Conservation (phyloP, 1,140 invertebrate species). For the Aphelenchoides besseyi region DNA sequence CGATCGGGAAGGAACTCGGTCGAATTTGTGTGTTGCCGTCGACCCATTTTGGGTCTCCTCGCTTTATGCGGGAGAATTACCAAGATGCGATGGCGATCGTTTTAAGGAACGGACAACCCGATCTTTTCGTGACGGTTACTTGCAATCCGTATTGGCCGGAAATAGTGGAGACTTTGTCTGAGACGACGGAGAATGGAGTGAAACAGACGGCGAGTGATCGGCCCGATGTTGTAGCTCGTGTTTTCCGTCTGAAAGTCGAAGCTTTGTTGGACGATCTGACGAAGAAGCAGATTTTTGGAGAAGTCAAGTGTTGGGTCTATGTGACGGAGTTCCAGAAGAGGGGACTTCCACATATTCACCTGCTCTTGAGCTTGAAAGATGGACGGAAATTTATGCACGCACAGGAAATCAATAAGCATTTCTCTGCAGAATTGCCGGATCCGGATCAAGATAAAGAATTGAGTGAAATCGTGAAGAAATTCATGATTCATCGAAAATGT, state of each 20-base stretch:
- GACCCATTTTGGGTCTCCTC: too few species aligned
- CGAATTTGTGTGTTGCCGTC: too few species aligned
- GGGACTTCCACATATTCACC: slow-evolving; percentile 63
- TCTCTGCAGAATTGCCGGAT: slow-evolving; percentile 19
- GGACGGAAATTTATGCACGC: slow-evolving; percentile 28
- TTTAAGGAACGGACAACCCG: slow-evolving; percentile 50
- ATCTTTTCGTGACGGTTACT: slow-evolving; percentile 53
- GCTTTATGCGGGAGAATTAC: too few species aligned
- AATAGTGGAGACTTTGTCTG: slow-evolving; percentile 54
- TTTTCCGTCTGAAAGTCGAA: slow-evolving; percentile 53
- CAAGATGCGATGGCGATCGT: slow-evolving; percentile 66
- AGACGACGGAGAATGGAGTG: too few species aligned
- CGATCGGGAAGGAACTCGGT: too few species aligned
- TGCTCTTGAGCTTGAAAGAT: slow-evolving; percentile 49
- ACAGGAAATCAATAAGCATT: slow-evolving; percentile 40
- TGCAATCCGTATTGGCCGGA: slow-evolving; percentile 54
- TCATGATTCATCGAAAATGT: too few species aligned
- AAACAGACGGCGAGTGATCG: slow-evolving; percentile 42
- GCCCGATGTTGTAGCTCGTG: slow-evolving; percentile 50
- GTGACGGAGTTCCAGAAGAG: slow-evolving; percentile 63
- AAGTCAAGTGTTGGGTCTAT: slow-evolving; percentile 34
- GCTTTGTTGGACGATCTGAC: slow-evolving; percentile 34
- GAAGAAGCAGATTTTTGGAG: slow-evolving; percentile 50
- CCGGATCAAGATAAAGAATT: too few species aligned
- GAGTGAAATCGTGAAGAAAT: too few species aligned